Evolutionary conservation across 2,113 vertebrate species (phyloP).

Genomic region (Drymodes brunneopygia): DNA sequence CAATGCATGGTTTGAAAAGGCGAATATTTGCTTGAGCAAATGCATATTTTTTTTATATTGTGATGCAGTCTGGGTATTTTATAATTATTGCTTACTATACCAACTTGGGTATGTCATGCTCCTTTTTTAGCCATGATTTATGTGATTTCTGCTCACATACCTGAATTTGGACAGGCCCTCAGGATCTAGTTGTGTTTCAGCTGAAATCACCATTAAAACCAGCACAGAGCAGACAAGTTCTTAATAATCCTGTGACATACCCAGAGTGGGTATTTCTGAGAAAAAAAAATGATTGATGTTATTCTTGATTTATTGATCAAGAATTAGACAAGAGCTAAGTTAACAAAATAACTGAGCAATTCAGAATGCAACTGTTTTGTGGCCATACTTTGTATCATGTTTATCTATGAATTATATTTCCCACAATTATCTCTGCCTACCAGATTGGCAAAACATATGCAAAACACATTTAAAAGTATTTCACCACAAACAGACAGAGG

Average conservation of each 20-base stretch:
- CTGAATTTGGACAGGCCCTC: not conserved
- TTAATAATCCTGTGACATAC: not conserved
- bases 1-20: not conserved
- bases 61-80: not conserved
- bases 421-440: not conserved
- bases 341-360: not conserved
- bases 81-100: not conserved
- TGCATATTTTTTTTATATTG: not conserved
- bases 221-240: not conserved
- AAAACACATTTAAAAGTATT: constrained; percentile 9
- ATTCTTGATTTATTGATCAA: not conserved
- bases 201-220: not conserved
- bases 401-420: not conserved
- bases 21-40: not conserved
- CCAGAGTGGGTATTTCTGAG: not conserved
- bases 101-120: not conserved
- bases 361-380: not conserved
- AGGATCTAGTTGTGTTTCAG: not conserved
- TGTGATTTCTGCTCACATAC: not conserved
- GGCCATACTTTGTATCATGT: not conserved
- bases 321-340: not conserved
- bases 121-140: not conserved
- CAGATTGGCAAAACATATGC: not conserved
- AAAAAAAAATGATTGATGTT: not conserved
- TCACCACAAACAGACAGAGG: not conserved